phyloP scores from a whole-genome alignment of 2,113 vertebrate genomes.

The Empidonax traillii region DNA sequence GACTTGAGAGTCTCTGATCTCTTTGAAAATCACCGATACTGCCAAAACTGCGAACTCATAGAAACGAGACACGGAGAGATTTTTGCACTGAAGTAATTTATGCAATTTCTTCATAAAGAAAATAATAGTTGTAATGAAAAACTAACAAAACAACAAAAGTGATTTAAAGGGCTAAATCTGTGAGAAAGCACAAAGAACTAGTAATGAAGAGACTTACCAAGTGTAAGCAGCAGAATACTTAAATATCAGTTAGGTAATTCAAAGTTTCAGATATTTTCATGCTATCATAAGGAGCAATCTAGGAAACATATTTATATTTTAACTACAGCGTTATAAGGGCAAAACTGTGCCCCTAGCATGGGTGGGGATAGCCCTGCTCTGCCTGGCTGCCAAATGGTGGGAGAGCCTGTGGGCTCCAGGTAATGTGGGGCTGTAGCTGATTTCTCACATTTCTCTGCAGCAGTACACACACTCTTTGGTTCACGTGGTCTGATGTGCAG shows the following conservation, averaged over 20 bases:
- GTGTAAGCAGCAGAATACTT: not conserved
- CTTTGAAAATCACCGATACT: not conserved
- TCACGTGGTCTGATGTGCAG: not conserved
- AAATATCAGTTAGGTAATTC: not conserved
- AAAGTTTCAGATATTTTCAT: not conserved
- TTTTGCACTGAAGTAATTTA: not conserved
- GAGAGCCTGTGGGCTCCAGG: not conserved
- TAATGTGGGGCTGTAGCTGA: not conserved
- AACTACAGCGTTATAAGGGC: not conserved
- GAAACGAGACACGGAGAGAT: not conserved
- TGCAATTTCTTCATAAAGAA: not conserved
- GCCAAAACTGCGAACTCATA: not conserved
- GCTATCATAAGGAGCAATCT: not conserved
- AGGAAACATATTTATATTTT: not conserved
- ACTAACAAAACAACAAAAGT: not conserved
- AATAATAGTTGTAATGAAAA: not conserved
- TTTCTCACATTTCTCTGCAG: not conserved
- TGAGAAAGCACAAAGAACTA: not conserved
- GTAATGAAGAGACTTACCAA: not conserved
- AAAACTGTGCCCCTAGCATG: not conserved
- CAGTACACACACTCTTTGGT: not conserved
- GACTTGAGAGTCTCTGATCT: conserved; percentile 9
- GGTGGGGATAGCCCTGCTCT: not conserved
- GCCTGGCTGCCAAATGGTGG: not conserved
- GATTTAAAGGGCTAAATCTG: not conserved